Percentiles rank a stretch among this genome's conserved stretches.
These are phyloP conservation scores for Plodia interpunctella DNA, from an alignment of 1,140 invertebrate genomes.

Conservation along the genomic window DNA sequence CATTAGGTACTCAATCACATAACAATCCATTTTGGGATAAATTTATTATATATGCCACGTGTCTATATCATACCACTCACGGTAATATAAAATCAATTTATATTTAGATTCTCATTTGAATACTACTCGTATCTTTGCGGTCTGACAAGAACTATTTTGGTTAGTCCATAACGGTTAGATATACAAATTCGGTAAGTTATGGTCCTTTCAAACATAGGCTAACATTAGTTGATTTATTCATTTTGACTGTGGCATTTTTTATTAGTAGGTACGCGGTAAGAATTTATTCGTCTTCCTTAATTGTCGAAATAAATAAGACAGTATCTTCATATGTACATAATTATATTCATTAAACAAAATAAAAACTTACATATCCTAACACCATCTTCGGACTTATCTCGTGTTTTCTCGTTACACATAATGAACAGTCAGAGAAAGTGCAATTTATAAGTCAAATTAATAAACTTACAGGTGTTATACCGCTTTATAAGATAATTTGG, in stretches of 20 bases:
- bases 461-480: too few species aligned
- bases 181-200: too few species aligned
- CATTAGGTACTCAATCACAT: too few species aligned
- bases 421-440: background rate
- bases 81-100: constrained; percentile 1
- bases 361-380: background rate
- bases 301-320: background rate
- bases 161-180: background rate
- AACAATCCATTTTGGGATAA: background rate
- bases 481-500: too few species aligned
- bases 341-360: background rate
- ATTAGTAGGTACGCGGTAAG: too few species aligned
- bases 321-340: background rate
- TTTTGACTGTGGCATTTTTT: too few species aligned
- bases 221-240: too few species aligned
- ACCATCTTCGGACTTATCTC: background rate
- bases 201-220: too few species aligned
- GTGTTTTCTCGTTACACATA: background rate
- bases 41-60: constrained; percentile 3
- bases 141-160: background rate
- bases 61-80: background rate
- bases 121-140: background rate
- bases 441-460: too few species aligned
- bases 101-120: background rate
- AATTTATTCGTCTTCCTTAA: background rate